phyloP scores from a whole-genome alignment of 92 coral and sea anemone genomes.

The Siderastrea radians region DNA sequence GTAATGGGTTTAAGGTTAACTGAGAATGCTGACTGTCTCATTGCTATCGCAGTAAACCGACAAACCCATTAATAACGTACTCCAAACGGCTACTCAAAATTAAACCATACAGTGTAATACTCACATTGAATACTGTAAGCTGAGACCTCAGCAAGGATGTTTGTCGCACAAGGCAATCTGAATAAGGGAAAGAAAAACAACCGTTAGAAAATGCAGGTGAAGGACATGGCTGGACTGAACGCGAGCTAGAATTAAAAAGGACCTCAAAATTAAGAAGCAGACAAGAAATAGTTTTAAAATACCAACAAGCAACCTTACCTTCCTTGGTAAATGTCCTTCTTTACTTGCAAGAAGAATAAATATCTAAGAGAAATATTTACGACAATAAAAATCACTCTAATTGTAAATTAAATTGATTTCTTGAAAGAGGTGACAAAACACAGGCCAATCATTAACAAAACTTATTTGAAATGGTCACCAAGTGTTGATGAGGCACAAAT shows the following conservation, averaged over 20 bases:
- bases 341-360: constrained; percentile 89
- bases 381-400: not conserved
- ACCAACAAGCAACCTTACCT: constrained; percentile 54
- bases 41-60: no score
- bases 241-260: not conserved
- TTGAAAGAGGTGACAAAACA: no score
- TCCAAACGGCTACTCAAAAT: no score
- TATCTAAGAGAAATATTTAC: constrained; percentile 63
- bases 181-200: not conserved
- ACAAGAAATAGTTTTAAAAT: not conserved
- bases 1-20: no score
- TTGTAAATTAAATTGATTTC: no score
- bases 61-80: no score
- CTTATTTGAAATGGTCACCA: no score
- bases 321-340: constrained; percentile 96
- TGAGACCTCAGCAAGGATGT: constrained; percentile 82
- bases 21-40: no score
- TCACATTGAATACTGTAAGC: constrained; percentile 93
- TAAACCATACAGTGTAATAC: not conserved
- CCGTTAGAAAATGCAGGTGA: not conserved
- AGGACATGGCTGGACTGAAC: no score
- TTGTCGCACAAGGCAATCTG: constrained; percentile 86
- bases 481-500: no score
- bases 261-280: not conserved
- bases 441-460: no score